Evolutionary conservation across 23 tunicate species (phyloP).

Genomic region (Oikopleura vanhoeffeni): DNA sequence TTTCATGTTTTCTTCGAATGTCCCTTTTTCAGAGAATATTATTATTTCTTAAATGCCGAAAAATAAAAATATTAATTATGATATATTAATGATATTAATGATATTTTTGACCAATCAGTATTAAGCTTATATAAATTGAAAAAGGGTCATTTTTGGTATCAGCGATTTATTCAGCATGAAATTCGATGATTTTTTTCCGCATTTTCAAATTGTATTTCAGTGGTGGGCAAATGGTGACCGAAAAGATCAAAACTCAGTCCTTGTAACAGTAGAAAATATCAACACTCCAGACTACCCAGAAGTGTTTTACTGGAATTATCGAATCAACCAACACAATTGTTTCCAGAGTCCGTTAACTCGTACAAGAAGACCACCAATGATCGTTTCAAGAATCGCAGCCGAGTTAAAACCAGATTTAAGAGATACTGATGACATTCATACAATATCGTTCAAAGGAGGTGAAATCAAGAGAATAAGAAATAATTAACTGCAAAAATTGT

Average conservation of each 20-base stretch:
- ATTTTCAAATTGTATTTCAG: too few species aligned
- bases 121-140: too few species aligned
- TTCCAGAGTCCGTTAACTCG: not conserved
- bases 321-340: not conserved
- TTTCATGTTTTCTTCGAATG: too few species aligned
- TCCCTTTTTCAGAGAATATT: too few species aligned
- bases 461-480: not conserved
- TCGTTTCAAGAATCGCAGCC: not conserved
- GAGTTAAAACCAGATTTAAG: not conserved
- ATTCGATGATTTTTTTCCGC: too few species aligned
- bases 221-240: not conserved
- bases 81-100: too few species aligned
- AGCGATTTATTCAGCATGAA: too few species aligned
- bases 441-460: not conserved
- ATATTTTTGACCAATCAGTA: too few species aligned
- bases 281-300: conserved; percentile 10
- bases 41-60: too few species aligned
- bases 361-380: not conserved
- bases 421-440: not conserved
- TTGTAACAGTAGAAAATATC: conserved; percentile 1
- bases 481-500: too few species aligned
- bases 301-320: not conserved
- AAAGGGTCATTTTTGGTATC: too few species aligned
- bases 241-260: not conserved
- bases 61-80: too few species aligned